Evolutionary conservation across 35 echinoderm and acorn worm genomes (phyloP).

Genomic region (Strongylocentrotus purpuratus): DNA sequence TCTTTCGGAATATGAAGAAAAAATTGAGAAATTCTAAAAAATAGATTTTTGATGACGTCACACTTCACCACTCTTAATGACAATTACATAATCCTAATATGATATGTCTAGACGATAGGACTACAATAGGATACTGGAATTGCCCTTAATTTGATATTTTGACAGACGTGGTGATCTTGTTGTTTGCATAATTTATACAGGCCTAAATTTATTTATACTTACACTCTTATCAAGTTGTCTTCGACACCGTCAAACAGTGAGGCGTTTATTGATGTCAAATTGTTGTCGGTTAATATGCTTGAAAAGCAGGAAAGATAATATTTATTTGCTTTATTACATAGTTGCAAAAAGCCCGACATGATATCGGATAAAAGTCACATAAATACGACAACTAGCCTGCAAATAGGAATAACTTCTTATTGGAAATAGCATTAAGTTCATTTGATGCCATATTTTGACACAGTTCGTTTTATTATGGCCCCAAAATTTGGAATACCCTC

Average conservation of each 20-base stretch:
- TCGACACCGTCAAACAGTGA: not conserved
- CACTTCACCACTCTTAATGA: not conserved
- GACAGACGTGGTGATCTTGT: not conserved
- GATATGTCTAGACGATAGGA: not conserved
- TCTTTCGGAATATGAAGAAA: no score
- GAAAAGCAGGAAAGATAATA: not conserved
- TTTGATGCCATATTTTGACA: no score
- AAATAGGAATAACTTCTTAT: no score
- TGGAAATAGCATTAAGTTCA: no score
- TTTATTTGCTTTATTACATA: not conserved
- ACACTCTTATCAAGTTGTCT: not conserved
- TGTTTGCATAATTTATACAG: no score
- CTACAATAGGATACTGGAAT: not conserved
- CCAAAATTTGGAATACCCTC: no score
- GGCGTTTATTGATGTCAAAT: not conserved
- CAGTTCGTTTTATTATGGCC: no score
- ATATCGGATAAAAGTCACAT: not conserved
- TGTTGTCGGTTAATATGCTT: not conserved
- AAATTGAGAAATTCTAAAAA: no score
- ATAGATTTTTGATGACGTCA: no score
- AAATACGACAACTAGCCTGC: no score
- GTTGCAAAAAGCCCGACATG: no score
- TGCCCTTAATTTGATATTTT: not conserved
- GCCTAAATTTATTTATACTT: not conserved
- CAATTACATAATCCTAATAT: not conserved